These are phyloP conservation scores for Papilio aristodemus DNA, from an alignment of 1,140 invertebrate genomes.

Conservation along the genomic window DNA sequence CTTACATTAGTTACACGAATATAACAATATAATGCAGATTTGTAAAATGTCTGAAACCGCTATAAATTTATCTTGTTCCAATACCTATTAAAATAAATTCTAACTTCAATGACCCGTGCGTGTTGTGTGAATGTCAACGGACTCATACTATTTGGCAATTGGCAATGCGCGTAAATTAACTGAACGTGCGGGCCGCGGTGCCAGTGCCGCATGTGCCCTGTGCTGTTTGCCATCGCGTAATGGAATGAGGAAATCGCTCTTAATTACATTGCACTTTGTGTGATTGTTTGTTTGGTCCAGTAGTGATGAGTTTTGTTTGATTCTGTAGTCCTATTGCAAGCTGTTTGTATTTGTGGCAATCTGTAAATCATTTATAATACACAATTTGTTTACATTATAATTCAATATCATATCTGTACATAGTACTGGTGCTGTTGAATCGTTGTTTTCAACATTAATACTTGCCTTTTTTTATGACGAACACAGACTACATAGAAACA, in stretches of 20 bases:
- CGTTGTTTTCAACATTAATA: no score
- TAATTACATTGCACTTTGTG: slow-evolving; percentile 12
- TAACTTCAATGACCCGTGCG: neutral
- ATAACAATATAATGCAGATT: no score
- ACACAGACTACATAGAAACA: no score
- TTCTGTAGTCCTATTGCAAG: neutral
- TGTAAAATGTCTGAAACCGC: no score
- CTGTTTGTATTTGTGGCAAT: neutral
- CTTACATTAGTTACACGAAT: no score
- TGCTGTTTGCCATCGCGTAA: slow-evolving; percentile 2
- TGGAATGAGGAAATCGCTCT: slow-evolving; percentile 2
- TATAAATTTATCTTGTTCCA: no score
- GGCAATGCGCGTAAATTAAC: slow-evolving; percentile 25
- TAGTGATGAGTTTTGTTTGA: slow-evolving; percentile 8
- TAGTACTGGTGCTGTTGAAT: no score
- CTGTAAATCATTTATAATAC: no score
- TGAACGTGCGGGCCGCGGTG: neutral
- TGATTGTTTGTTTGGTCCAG: neutral
- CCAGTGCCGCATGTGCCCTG: no score
- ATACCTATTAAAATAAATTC: neutral
- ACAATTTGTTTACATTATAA: no score
- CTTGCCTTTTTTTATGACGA: no score
- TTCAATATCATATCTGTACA: no score
- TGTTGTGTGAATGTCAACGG: neutral
- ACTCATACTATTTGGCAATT: neutral